Evolutionary conservation across 2,113 vertebrate genomes (phyloP).

Genomic region (Campylomormyrus tamandua): DNA sequence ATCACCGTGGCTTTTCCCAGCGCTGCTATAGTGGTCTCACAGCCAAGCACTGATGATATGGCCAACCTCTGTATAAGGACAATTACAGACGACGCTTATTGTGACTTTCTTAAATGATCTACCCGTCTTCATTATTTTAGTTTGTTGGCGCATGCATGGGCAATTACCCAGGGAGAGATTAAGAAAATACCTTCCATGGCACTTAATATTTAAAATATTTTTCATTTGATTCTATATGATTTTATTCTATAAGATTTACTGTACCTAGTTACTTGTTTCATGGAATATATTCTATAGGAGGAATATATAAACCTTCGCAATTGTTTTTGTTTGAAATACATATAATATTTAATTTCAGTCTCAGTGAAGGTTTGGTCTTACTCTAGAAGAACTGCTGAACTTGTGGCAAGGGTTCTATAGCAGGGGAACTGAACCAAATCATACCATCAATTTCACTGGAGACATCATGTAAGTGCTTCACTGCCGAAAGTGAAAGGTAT

Average conservation of each 20-base stretch:
- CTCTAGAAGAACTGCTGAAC: neutral
- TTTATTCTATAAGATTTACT: neutral
- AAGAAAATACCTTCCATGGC: neutral
- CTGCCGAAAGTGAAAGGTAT: neutral
- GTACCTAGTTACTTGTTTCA: neutral
- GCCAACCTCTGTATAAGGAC: neutral
- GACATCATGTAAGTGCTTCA: neutral
- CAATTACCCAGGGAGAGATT: neutral
- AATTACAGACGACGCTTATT: neutral
- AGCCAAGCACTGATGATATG: neutral
- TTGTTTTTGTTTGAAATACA: neutral
- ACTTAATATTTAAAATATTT: neutral
- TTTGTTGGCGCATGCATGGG: neutral
- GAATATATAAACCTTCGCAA: neutral
- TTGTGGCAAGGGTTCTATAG: neutral
- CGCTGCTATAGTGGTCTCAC: neutral
- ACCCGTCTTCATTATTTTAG: neutral
- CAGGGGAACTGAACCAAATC: neutral
- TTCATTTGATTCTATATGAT: neutral
- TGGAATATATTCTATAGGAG: neutral
- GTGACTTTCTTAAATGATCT: neutral
- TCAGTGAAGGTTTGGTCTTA: neutral
- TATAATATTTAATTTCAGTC: neutral
- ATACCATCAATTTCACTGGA: neutral
- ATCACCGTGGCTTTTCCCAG: neutral